These are phyloP conservation scores for Clostera curtula DNA, from an alignment of 2,888 invertebrate genomes.

Conservation along the genomic window DNA sequence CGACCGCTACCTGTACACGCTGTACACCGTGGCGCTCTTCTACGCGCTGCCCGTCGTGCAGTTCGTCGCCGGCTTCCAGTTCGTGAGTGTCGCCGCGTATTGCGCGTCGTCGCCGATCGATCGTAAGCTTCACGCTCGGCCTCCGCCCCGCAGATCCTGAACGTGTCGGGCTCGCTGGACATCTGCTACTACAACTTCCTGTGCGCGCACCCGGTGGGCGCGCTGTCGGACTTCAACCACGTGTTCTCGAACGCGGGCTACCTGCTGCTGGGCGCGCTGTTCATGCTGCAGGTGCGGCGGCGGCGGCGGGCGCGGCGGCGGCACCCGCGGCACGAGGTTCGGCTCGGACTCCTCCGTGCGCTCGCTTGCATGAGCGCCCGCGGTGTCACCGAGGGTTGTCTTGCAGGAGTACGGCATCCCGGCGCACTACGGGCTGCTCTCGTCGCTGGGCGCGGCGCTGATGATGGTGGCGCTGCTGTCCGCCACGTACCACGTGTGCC, in stretches of 20 bases:
- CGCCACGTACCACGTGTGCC: conserved; percentile 92
- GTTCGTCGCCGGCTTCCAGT: conserved; percentile 88
- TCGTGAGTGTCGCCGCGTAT: conserved; percentile 61
- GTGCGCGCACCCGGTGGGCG: conserved; percentile 86
- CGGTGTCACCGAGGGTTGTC: neutral
- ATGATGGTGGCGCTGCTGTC: conserved; percentile 92
- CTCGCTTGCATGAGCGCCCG: neutral
- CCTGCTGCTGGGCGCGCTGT: conserved; percentile 85
- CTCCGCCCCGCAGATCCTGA: conserved; percentile 72
- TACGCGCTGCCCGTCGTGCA: conserved; percentile 92
- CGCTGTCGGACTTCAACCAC: conserved; percentile 90
- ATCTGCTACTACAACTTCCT: conserved; percentile 94
- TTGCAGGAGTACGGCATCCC: conserved; percentile 83
- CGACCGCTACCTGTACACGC: conserved; percentile 74
- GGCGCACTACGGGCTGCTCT: conserved; percentile 88
- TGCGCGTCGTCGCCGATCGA: too few species aligned
- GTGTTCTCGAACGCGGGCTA: conserved; percentile 91
- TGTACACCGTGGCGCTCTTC: conserved; percentile 87
- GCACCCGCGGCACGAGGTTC: conserved; percentile 42
- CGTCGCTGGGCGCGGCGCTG: conserved; percentile 89
- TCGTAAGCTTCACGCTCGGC: neutral
- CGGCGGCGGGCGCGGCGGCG: conserved; percentile 37
- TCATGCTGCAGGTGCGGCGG: conserved; percentile 79
- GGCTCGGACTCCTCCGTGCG: neutral
- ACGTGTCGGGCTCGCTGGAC: conserved; percentile 90